Evolutionary conservation across 2,113 vertebrate species (phyloP).

Genomic region (Symphodus melops): DNA sequence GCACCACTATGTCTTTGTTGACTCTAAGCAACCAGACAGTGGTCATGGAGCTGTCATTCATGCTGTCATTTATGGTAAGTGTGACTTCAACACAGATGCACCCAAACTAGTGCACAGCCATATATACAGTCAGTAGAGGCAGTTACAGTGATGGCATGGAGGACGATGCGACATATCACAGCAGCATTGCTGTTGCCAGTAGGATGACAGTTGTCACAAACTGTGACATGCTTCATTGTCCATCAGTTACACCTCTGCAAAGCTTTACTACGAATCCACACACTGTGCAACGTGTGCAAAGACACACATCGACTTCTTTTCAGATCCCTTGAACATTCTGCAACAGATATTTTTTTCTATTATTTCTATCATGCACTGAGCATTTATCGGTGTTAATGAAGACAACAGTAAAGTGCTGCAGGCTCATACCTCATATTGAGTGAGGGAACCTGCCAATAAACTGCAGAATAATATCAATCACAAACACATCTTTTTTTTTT

Average conservation of each 20-base stretch:
- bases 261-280: neutral
- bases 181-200: neutral
- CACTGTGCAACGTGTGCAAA: neutral
- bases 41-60: slow-evolving; percentile 38
- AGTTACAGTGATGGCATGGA: neutral
- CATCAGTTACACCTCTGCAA: slow-evolving; percentile 5
- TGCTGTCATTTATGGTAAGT: slow-evolving; percentile 1
- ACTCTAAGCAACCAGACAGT: slow-evolving; percentile 11
- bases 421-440: neutral
- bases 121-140: neutral
- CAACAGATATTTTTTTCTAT: neutral
- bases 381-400: neutral
- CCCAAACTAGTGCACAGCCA: neutral
- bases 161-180: slow-evolving; percentile 26
- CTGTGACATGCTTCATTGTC: slow-evolving; percentile 22
- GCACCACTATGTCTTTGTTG: slow-evolving; percentile 11
- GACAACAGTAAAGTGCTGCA: neutral
- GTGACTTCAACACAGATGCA: neutral
- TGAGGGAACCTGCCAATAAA: slow-evolving; percentile 1
- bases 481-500: neutral
- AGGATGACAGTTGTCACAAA: slow-evolving; percentile 32
- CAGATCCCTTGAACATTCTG: neutral
- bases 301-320: neutral
- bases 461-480: neutral
- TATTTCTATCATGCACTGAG: neutral